Conservation (phyloP, 2,888 invertebrate genomes). For the Cheilosia pagana region DNA sequence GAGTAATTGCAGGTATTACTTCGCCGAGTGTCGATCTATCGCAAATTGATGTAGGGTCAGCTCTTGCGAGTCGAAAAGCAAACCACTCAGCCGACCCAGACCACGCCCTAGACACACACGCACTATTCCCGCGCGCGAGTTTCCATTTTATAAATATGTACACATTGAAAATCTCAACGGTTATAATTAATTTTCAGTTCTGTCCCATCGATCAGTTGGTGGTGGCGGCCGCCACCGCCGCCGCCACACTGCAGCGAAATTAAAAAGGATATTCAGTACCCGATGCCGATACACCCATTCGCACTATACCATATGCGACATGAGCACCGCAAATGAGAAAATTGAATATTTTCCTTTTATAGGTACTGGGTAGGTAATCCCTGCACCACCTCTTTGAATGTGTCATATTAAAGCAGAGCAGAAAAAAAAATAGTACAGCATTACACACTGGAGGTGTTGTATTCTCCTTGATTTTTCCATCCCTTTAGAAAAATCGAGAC, state of each 20-base stretch:
- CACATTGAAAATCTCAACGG: slow-evolving; percentile 33
- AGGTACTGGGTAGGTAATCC: no score
- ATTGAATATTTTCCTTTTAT: slow-evolving; percentile 8
- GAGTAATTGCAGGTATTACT: no score
- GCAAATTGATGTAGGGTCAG: no score
- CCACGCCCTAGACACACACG: slow-evolving; percentile 50
- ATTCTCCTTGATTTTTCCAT: slow-evolving; percentile 4
- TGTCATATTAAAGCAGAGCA: not conserved
- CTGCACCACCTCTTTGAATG: not conserved
- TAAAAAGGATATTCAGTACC: slow-evolving; percentile 4
- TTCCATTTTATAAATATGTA: slow-evolving; percentile 12
- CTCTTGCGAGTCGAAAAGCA: not conserved
- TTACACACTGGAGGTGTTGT: not conserved
- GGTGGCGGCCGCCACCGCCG: not conserved
- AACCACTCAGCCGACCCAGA: slow-evolving; percentile 8
- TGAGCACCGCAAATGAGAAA: slow-evolving; percentile 3
- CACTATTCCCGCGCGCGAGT: slow-evolving; percentile 6
- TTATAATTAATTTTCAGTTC: slow-evolving; percentile 52
- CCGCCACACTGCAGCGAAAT: not conserved
- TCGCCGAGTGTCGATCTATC: no score
- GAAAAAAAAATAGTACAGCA: not conserved
- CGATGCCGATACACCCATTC: not conserved
- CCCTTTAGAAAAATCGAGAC: not conserved
- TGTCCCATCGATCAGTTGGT: slow-evolving; percentile 17
- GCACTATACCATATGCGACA: not conserved